Conservation (phyloP, 2,113 vertebrate genomes). For the Pseudorhombus dupliciocellatus region DNA sequence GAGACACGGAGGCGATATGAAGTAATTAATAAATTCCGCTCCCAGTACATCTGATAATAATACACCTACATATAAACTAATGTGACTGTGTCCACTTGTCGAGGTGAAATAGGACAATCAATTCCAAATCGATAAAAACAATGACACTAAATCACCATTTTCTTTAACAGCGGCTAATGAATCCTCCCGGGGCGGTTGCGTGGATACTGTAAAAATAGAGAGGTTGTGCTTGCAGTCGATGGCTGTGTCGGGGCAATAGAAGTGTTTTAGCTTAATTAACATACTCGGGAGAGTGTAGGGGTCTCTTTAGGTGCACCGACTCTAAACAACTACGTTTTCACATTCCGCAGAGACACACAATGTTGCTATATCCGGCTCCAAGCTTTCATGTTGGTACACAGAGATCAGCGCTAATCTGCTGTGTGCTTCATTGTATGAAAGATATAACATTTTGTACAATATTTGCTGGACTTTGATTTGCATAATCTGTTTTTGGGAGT, state of each 20-base stretch:
- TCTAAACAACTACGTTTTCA: slow-evolving; percentile 26
- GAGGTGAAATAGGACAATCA: slow-evolving; percentile 44
- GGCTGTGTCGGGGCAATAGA: slow-evolving; percentile 35
- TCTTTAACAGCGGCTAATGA: slow-evolving; percentile 35
- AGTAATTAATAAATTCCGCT: background rate
- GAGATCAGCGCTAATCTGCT: slow-evolving; percentile 15
- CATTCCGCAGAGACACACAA: slow-evolving; percentile 3
- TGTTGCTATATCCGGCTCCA: background rate
- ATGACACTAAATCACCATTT: slow-evolving; percentile 44
- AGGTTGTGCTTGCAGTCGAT: slow-evolving; percentile 22
- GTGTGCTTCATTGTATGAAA: background rate
- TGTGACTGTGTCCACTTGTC: background rate
- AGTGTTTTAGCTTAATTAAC: slow-evolving; percentile 46
- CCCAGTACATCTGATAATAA: slow-evolving; percentile 6
- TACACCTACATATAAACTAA: slow-evolving; percentile 18
- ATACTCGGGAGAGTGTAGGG: slow-evolving; percentile 10
- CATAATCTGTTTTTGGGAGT: background rate
- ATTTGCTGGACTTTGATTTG: background rate
- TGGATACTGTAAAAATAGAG: slow-evolving; percentile 38
- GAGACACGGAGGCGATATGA: no score
- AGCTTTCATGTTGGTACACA: slow-evolving; percentile 6
- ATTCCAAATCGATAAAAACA: slow-evolving; percentile 56
- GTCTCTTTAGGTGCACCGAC: slow-evolving; percentile 10
- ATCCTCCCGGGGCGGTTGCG: background rate
- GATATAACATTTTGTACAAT: background rate